phyloP scores from a whole-genome alignment of 2,797 vertebrate species.

The Scomberomorus guttatus region DNA sequence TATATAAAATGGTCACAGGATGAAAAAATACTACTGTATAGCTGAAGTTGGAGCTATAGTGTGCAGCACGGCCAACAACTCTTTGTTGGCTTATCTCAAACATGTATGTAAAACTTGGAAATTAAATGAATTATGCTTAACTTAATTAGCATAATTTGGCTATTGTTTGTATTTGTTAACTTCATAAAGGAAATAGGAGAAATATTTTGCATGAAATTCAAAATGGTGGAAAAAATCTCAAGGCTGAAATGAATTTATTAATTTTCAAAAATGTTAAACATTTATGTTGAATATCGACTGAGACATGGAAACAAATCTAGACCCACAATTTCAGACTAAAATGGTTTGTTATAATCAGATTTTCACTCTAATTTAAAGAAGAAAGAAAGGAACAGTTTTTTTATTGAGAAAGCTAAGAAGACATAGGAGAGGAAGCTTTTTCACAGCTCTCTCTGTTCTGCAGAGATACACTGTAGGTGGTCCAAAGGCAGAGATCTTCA shows the following conservation, averaged over 20 bases:
- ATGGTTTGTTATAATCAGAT: not conserved
- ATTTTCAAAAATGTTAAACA: slow-evolving; percentile 1
- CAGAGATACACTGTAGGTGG: slow-evolving; percentile 43
- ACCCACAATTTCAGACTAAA: too few relatives aligned
- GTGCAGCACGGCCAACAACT: not conserved
- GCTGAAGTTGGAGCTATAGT: not conserved
- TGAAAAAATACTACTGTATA: not conserved
- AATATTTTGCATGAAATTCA: slow-evolving; percentile 2
- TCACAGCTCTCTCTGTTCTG: slow-evolving; percentile 27
- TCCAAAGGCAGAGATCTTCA: slow-evolving; percentile 42
- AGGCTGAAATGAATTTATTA: not conserved
- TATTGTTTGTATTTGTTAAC: slow-evolving; percentile 1
- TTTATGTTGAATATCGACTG: not conserved
- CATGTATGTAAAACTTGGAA: not conserved
- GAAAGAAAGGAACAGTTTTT: not conserved
- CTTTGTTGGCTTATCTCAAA: not conserved
- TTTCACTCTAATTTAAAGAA: not conserved
- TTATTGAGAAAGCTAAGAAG: not conserved
- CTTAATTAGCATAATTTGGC: slow-evolving; percentile 21
- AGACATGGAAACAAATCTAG: too few relatives aligned
- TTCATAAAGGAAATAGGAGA: not conserved
- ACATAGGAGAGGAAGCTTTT: not conserved
- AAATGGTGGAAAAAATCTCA: not conserved
- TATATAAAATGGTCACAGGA: not conserved
- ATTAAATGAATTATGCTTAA: slow-evolving; percentile 9